These are phyloP conservation scores for Tragelaphus strepsiceros DNA, from an alignment of 2,113 vertebrate genomes.

Conservation along the genomic window DNA sequence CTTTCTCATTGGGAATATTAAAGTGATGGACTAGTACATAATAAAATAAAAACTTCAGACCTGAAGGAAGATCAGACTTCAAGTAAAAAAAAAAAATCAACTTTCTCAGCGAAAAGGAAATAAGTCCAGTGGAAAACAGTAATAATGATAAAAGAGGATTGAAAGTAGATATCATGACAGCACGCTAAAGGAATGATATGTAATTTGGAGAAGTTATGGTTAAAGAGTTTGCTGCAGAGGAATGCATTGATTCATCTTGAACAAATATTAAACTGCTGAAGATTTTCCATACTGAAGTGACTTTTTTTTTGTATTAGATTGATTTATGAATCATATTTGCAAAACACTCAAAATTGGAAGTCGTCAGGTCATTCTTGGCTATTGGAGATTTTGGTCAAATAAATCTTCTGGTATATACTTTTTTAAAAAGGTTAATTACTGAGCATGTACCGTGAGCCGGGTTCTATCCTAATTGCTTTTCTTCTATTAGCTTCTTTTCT, in stretches of 20 bases:
- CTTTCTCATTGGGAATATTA: conserved; percentile 11
- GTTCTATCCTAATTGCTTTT: not conserved
- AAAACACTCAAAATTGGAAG: not conserved
- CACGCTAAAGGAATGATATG: not conserved
- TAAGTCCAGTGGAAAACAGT: not conserved
- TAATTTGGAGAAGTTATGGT: not conserved
- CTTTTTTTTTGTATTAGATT: not conserved
- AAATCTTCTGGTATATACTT: not conserved
- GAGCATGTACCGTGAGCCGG: not conserved
- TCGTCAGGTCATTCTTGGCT: not conserved
- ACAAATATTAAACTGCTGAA: not conserved
- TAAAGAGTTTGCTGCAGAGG: not conserved
- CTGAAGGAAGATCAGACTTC: not conserved
- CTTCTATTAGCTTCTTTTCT: not conserved
- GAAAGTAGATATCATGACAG: not conserved
- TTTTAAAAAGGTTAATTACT: not conserved
- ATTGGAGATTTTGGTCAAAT: not conserved
- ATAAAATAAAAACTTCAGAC: conserved; percentile 25
- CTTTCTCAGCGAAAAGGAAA: conserved; percentile 1
- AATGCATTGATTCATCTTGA: not conserved
- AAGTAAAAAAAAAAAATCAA: not conserved
- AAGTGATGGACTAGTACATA: conserved; percentile 12
- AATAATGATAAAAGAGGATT: not conserved
- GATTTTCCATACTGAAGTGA: not conserved
- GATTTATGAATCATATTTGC: not conserved